Base-by-base conservation (phyloP, 2,797 vertebrate species). In the Rhynchotus rufescens region DNA sequence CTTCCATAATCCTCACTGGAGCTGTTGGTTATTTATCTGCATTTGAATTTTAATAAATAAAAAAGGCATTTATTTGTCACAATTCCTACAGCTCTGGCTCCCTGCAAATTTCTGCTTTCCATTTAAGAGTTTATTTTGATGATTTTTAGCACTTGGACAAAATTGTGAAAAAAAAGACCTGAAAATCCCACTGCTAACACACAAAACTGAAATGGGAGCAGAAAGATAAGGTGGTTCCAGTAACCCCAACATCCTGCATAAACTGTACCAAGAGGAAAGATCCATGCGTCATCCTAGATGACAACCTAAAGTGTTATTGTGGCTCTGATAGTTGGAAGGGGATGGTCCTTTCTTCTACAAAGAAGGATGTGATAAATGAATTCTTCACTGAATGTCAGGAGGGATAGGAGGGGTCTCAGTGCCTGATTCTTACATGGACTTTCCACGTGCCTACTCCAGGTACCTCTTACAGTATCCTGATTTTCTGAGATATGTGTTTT, bases 31-130 rank as follows among this genome's bases (percentile, higher is more conserved):
- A 90, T 96, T 93, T 96, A 89, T 84, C 93, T 94, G 60, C 25
- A 93, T 96, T 96, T 93, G 86, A 95, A 96, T 94, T 96, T 94
- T 94, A 94, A 96, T 89, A 84, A 94, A 92, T 95, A 84, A 89
- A 89, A 93, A 85, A 76, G 30, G 11, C 22, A 12, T 64, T 72
- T 89, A 79, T 86, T 91, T 60, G 79, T 90, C 86, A 79, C 88
- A 79, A 76, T 80, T 65, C 86, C 26, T 85, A 81, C 64, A 87
- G 60, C 68, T 32, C 2, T 3, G 19, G n/a, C 28, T 92, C 25
- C 79, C 71, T 74, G 67, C 47, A 87, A 86, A 87, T 79, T 64
- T 95, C 80, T 62, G n/a, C 54, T 95, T 95, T 88, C 82, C 84
- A 77, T 93, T 95, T 96, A 84, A 94, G 73, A 28, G 28, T 87